Base-by-base conservation (phyloP, 92 coral and sea anemone species). In the Micromussa lordhowensis region DNA sequence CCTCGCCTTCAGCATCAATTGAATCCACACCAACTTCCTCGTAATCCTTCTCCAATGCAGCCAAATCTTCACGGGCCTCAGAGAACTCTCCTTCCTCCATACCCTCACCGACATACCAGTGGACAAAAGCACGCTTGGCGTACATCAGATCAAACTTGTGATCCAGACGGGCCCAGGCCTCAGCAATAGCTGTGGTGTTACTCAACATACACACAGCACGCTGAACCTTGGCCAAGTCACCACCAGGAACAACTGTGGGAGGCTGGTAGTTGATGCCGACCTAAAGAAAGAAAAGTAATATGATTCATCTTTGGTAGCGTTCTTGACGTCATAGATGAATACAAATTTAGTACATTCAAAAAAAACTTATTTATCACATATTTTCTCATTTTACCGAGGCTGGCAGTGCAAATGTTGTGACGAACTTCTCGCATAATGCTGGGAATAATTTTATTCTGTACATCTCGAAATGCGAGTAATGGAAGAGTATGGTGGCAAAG, bases 1-100 rank as follows among this genome's bases (percentile, higher is more conserved):
- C 59, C 4, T 80, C 83, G 71, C 72, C 83, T 80, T 80, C 83
- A 4, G 6, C 72, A 31, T 86, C 92, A 29, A 63, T 78, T 58
- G 92, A 88, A 79, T 92, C 94, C 7, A 82, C 88, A n/a, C 97
- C 97, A 78, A 94, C 98, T 80, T 96, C 98, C 80, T 94, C 96
- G 76, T 92, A 92, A 88, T 93, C 98, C 88, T 92, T 93, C 88
- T 95, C 98, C 89, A 95, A 88, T 22, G 96, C 98, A 68, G 95
- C 98, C 90, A 94, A 78, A 92, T 94, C 96, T 88, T 94, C 96
- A 83, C 98, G 98, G 76, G 98, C 98, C 84, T 95, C 98, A 29
- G 98, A 93, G 92, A 95, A 95, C 92, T 95, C 98, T 86, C 98
- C 98, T 85, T 95, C 98, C 76, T 95, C 98, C 98, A 95, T 95